phyloP scores from a whole-genome alignment of 1,140 invertebrate genomes.

The Melanaphis sacchari region DNA sequence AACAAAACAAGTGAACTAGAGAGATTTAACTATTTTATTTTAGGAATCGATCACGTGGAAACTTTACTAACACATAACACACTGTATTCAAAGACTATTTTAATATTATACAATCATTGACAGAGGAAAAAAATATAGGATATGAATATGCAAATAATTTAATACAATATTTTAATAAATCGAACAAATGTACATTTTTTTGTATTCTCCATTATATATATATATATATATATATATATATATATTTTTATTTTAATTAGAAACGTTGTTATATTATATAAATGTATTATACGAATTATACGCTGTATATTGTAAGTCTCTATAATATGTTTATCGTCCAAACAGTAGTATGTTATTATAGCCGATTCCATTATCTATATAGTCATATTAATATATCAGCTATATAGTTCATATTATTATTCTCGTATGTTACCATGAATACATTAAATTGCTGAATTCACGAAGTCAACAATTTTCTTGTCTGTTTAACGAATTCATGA shows the following conservation, averaged over 20 bases:
- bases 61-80: background rate
- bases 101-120: background rate
- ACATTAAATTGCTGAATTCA: background rate
- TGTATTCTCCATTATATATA: background rate
- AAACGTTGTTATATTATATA: background rate
- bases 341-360: too few relatives aligned
- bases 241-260: too few relatives aligned
- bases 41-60: background rate
- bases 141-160: background rate
- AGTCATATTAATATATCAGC: background rate
- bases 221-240: too few relatives aligned
- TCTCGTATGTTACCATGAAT: background rate
- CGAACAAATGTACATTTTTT: background rate
- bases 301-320: background rate
- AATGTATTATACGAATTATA: background rate
- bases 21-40: conserved; percentile 16
- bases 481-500: background rate
- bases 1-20: background rate
- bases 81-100: background rate
- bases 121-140: background rate
- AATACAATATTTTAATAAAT: background rate
- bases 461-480: background rate
- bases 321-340: background rate
- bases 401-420: too few relatives aligned
- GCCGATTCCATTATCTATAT: too few relatives aligned